Evolutionary conservation across 53 echinoderm and acorn worm genomes (phyloP), one percentile per base, ranked within the genome.

Genomic region (Hippasteria phrygiana): DNA sequence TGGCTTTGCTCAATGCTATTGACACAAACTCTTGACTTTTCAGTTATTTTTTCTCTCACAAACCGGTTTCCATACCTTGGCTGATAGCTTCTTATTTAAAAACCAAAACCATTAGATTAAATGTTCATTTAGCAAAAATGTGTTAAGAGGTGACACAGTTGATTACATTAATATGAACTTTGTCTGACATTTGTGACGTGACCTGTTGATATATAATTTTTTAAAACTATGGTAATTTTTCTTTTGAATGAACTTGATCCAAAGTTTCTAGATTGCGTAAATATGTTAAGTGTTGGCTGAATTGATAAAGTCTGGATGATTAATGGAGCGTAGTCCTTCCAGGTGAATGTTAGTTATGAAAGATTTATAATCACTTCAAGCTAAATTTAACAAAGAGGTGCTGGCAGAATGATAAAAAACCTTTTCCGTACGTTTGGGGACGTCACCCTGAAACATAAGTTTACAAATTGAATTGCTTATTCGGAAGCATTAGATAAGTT

Each of bases 1-100:
- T 79, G 48, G 76, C 16, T 48, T 76, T 76, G 51, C 51, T 76
- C 50, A 50, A 10, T n/a, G 40, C 36, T 62, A 26, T 79, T 79
- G 59, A 59, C 59, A 62, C 54, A 18, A 79, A 4, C 18, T 47
- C 27, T 76, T 76, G 20, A 79, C 59, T 59, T 59, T 22, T 24
- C n/a, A 24, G 29, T 29, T 76, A 14, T 48, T 43, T 43, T 74
- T 74, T 74, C 45, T 74, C 13, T 27, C 28, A 11, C 26, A 26
- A 28, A 13, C n/a, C n/a, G 29, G 28, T 46, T 74, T 73, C 40
- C 20, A 24, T 74, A 27, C 3, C 43, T 43, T 8, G 9, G 18
- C 13, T 17, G 51, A 17, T 14, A 17, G 3, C 20, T 1, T 51
- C 0, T 13, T 17, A 51, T 51, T 20, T 17, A 51, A 51, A 51